These are phyloP conservation scores for Hydractinia symbiolongicarpus DNA, from an alignment of 30 jellyfish, hydroid and myxozoan genomes.

Conservation along the genomic window DNA sequence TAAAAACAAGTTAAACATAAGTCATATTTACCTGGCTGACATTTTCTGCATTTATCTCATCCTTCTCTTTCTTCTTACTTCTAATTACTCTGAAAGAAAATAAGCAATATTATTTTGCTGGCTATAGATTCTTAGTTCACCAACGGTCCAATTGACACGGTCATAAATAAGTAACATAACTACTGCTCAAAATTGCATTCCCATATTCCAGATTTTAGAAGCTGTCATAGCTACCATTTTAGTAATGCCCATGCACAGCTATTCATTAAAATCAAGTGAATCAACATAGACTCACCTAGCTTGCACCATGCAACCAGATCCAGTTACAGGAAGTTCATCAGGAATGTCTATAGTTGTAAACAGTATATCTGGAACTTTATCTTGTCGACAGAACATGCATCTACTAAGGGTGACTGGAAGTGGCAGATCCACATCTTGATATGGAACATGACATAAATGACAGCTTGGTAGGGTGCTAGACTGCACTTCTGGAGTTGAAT, in stretches of 20 bases:
- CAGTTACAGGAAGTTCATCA: conserved; percentile 48
- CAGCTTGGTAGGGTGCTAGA: conserved; percentile 40
- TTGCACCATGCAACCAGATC: conserved; percentile 76
- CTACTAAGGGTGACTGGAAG: conserved; percentile 36
- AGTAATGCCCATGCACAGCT: no score
- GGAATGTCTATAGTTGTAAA: conserved; percentile 81
- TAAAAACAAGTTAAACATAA: background rate
- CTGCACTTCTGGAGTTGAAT: conserved; percentile 1
- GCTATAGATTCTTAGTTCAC: no score
- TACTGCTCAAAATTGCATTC: no score
- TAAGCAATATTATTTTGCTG: no score
- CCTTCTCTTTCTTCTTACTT: conserved; percentile 74
- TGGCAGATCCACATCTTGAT: conserved; percentile 57
- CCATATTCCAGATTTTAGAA: no score
- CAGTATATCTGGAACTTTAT: conserved; percentile 72
- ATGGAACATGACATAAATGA: conserved; percentile 70
- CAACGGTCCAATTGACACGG: no score
- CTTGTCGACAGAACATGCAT: conserved; percentile 75
- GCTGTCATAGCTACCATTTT: no score
- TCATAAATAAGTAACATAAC: no score
- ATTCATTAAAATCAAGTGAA: background rate
- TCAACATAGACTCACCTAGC: conserved; percentile 48
- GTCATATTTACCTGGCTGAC: conserved; percentile 68
- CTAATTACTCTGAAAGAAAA: conserved; percentile 45
- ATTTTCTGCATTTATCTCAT: conserved; percentile 75